Base-by-base conservation (phyloP, 30 jellyfish, hydroid and myxozoan species). In the Catostylus mosaicus region DNA sequence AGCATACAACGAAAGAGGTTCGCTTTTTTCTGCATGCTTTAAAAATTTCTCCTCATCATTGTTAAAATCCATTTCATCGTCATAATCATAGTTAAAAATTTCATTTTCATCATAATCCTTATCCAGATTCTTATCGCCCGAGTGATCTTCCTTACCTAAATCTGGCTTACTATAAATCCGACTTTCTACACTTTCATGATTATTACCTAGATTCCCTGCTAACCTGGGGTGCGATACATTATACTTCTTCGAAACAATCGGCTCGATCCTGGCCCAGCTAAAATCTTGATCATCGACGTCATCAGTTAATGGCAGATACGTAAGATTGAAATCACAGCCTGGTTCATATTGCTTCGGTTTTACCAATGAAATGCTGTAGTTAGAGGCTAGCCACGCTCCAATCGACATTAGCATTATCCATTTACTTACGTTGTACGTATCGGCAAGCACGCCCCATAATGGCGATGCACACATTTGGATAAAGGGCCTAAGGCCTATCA, bases 401-500 rank as follows among this genome's bases (percentile, higher is more conserved):
- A 94, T 94, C 3, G 97, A 77, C 95, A 94, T 83, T 1, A 94
- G 75, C 65, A 94, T 50, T 27, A 94, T 88, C 77, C 77, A 30
- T 72, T 84, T 94, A 30, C 96, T 73, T 24, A 84, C 99, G 59
- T 94, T 88, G 73, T 88, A 94, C 20, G 99, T 82, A 36, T 94
- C 99, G 23, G 99, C 99, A 23, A 94, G 71, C 29, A 89, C 92
- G 1, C 99, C 99, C 99, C 99, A 94, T 30, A 94, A 45, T 50
- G 99, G 99, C 50, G 92, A 95, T 23, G 99, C 95, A 59, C 96
- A 87, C 99, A 94, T 94, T 47, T 94, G 99, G 30, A 94, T 94
- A 60, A 94, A 94, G 36, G 99, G 99, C 69, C 99, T 87, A 5
- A 94, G 84, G 54, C 99, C 99, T 23, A 94, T 94, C 52, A 94